These are phyloP conservation scores for Eulithis prunata DNA, from an alignment of 2,888 invertebrate genomes.

Conservation along the genomic window DNA sequence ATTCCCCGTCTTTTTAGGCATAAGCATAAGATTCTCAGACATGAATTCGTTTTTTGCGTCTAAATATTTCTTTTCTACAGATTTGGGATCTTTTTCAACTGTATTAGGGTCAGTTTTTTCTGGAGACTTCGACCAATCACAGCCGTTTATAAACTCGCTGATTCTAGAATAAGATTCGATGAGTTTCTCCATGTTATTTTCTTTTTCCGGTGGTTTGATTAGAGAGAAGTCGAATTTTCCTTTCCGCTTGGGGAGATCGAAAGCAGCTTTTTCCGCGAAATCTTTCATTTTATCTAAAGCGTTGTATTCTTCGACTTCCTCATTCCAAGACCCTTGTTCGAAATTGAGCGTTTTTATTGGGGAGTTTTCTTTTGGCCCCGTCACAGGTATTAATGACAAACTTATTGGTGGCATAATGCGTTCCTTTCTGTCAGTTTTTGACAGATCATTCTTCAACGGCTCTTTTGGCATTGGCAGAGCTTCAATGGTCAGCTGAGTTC, in stretches of 20 bases:
- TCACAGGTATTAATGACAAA: constrained; percentile 76
- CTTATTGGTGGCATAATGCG: constrained; percentile 78
- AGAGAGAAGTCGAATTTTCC: constrained; percentile 66
- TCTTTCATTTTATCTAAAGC: constrained; percentile 81
- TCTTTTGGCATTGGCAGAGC: constrained; percentile 68
- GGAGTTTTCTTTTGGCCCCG: constrained; percentile 68
- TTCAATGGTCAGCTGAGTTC: constrained; percentile 79
- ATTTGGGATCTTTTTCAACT: constrained; percentile 61
- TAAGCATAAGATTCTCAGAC: constrained; percentile 74
- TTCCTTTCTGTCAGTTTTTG: constrained; percentile 65
- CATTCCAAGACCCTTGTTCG: constrained; percentile 67
- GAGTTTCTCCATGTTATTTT: constrained; percentile 72
- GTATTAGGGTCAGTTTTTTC: constrained; percentile 66
- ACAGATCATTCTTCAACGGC: constrained; percentile 73
- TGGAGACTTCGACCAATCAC: constrained; percentile 74
- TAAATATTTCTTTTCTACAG: constrained; percentile 75
- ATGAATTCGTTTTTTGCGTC: constrained; percentile 81
- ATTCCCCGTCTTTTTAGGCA: constrained; percentile 68
- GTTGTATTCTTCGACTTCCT: constrained; percentile 73
- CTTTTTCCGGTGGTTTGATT: constrained; percentile 50
- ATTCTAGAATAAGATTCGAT: constrained; percentile 79
- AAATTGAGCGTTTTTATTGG: constrained; percentile 68
- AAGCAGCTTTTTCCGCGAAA: constrained; percentile 79
- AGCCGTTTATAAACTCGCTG: constrained; percentile 78
- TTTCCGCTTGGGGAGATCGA: constrained; percentile 74